Base-by-base conservation (phyloP, 23 tunicate genomes). In the Trididemnum nubilum region DNA sequence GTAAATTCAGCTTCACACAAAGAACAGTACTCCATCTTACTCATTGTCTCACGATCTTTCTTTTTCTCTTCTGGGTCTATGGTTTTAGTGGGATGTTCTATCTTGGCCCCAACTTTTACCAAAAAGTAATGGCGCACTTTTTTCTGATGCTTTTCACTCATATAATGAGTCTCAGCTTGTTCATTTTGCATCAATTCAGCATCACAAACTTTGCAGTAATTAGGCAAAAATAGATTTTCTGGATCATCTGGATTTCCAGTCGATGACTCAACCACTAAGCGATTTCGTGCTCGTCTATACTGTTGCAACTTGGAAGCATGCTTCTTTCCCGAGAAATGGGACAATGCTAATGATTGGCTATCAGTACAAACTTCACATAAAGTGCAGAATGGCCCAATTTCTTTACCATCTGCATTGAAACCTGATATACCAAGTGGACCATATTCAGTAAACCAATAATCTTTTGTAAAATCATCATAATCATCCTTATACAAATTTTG, bases 391-490 rank as follows among this genome's bases (percentile, higher is more conserved):
- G 51, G 35, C 24, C 97, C 97, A 36, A 91, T 83, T 77, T 91
- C 97, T 60, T 82, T 85, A 26, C 97, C 97, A 60, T 91, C 89
- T 58, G 66, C 25, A 63, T 88, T 86, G 57, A 85, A 91, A 2
- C 97, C 97, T 24, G 90, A 85, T 9, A 91, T 87, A 3, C 97
- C 97, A 54, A 85, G 87, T 5, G 97, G 90, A 38, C 97, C 97
- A 0, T 65, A 29, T 26, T 91, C 86, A 22, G 85, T 80, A 73
- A 66, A 81, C 83, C 82, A 91, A 58, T 65, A 54, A 71, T 91
- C 90, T 61, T 78, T 64, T 2, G 97, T 91, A 28, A 80, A 91
- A 61, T 89, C 94, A 36, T 85, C 82, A 51, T 21, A 12, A 25
- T 83, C 84, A 37, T 70, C 83, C 66, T 76, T 85, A 66, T 76